Percentiles rank a stretch among this genome's conserved stretches.
phyloP scores from a whole-genome alignment of 2,888 invertebrate species.

The Napeogenes sylphis region DNA sequence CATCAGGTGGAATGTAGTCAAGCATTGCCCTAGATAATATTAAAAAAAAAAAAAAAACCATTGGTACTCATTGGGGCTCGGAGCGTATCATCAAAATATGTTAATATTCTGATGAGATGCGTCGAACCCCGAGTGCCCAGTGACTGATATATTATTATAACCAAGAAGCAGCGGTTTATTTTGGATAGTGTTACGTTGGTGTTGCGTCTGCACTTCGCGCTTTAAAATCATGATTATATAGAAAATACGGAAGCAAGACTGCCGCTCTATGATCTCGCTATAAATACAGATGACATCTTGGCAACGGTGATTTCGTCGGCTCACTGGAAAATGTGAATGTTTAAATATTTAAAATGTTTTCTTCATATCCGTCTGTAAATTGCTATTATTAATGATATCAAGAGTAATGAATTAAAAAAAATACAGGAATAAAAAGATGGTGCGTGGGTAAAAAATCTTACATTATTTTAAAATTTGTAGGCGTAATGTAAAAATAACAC shows the following conservation, averaged over 20 bases:
- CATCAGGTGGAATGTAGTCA: no score
- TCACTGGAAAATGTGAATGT: no score
- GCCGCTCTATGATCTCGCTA: constrained; percentile 1
- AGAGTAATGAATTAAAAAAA: background rate
- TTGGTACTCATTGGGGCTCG: no score
- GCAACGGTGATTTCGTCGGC: background rate
- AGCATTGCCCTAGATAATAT: no score
- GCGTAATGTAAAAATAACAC: background rate
- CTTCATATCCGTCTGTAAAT: no score
- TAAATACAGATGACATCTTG: constrained; percentile 3
- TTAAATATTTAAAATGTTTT: no score
- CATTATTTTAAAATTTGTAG: background rate
- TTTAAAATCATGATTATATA: background rate
- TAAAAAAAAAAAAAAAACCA: no score
- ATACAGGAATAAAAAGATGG: background rate
- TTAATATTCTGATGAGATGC: constrained; percentile 37
- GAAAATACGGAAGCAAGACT: background rate
- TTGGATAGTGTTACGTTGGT: constrained; percentile 54
- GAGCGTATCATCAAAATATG: no score
- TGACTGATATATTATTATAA: constrained; percentile 58
- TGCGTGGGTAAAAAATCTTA: constrained; percentile 11
- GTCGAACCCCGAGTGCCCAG: constrained; percentile 45
- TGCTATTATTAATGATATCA: no score
- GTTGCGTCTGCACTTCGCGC: no score
- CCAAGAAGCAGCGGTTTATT: constrained; percentile 56